Base-by-base conservation (phyloP, 2,113 vertebrate species). In the Danionella cerebrum region DNA sequence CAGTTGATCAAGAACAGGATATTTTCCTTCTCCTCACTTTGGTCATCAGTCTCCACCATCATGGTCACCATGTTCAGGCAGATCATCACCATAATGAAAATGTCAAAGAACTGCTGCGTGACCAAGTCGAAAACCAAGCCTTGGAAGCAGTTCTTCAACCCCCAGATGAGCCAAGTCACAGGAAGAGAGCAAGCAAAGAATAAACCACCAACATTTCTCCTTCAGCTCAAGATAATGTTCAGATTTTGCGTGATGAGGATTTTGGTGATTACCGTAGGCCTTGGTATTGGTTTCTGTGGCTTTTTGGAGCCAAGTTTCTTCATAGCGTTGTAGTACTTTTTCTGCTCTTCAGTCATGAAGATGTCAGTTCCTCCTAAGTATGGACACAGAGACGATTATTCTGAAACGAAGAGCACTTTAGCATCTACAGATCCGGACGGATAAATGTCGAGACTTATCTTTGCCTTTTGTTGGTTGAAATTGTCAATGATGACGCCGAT, bases 51-150 rank as follows among this genome's bases (percentile, higher is more conserved):
- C 82, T 98, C 96, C 11, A 95, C 91, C 95, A 97, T 97, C 96
- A 98, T 96, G 13, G 95, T 96, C 70, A 98, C 85, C 96, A 98
- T 97, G 84, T 98, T 98, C 35, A 98, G 92, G 69, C 93, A 96
- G 74, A 98, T 98, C 73, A 98, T 77, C 59, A 92, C 86, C 96
- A 97, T 98, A 82, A 98, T 97, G 36, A 87, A 78, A 78, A 98
- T 93, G 80, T 98, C 96, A 11, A 98, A 98, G 6, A 84, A 81
- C 84, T 94, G 93, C 70, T 87, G 84, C 6, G 87, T 94, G 58
- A 98, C 92, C 0, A 97, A 78, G 85, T 98, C 95, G 1, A 91
- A 98, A 18, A 96, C 86, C 75, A 90, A 21, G 63, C 87, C 95
- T 84, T 92, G 90, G 57, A 85, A 71, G 78, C 89, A 88, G 82